These are phyloP conservation scores for Leucoraja ocellata DNA, from an alignment of 2,797 vertebrate genomes.

Conservation along the genomic window DNA sequence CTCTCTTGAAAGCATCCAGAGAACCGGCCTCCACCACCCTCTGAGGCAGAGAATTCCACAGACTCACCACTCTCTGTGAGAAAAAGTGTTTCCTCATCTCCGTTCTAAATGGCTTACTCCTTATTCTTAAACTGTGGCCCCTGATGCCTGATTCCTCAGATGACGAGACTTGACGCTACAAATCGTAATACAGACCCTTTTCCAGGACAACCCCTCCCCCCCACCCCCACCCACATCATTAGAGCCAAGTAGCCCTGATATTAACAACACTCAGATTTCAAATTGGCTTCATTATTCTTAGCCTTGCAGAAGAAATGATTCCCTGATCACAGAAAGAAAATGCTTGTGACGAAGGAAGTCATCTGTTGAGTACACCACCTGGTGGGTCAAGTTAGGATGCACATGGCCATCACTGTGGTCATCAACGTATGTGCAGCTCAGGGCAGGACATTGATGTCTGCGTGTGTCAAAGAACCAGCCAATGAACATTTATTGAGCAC, in stretches of 20 bases:
- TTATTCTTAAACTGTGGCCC: no score
- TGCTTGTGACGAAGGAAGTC: background rate
- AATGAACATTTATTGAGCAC: background rate
- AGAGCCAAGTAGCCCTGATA: background rate
- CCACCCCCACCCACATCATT: background rate
- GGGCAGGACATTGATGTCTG: background rate
- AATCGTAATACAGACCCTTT: no score
- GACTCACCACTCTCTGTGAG: no score
- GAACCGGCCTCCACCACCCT: no score
- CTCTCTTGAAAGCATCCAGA: no score
- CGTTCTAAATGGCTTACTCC: no score
- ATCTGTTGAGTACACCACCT: background rate
- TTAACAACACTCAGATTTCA: background rate
- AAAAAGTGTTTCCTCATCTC: no score
- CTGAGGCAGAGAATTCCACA: no score
- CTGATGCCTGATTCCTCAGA: no score
- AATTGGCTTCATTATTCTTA: background rate
- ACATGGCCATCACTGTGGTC: background rate
- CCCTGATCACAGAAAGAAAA: background rate
- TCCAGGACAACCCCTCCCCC: no score
- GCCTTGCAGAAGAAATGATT: background rate
- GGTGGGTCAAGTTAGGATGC: slow-evolving; percentile 1
- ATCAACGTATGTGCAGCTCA: background rate
- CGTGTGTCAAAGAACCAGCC: background rate
- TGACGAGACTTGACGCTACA: no score